Base-by-base conservation (phyloP, 2,888 invertebrate genomes). In the Labia minor region DNA sequence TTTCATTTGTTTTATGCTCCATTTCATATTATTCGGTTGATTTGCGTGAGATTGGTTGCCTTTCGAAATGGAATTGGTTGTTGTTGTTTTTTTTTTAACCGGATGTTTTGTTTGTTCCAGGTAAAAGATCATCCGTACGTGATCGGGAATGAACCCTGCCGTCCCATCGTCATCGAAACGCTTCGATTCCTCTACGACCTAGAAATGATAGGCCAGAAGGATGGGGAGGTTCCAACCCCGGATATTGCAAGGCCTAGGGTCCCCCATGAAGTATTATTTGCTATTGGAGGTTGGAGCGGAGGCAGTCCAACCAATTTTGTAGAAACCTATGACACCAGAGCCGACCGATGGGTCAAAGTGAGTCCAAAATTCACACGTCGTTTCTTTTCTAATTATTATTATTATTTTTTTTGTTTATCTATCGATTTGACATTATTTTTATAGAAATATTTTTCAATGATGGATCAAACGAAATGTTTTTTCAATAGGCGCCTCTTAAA, bases 161-260 rank as follows among this genome's bases (percentile, higher is more conserved):
- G 90, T 16, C 93, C 94, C 0, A 85, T 95, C 70, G 89, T 95
- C 70, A 92, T 95, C 37, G 93, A 95, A 77, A 93, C 95, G 0
- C 79, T 95, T 49, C 91, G 90, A 75, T 95, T 95, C 77, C 82
- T 95, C 63, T 94, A 94, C 78, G 94, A 95, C 76, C 81, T 95
- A 74, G 94, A 95, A 79, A 90, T 92, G 85, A 91, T 92, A 70
- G 84, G 83, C 75, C 88, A 81, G 65, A 78, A 89, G 75, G 88
- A 90, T 70, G 87, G 88, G 6, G 90, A 90, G 79, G 87, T 92
- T n/a, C 86, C 87, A 4, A 92, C 92, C 2, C 92, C 92, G 4
- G 87, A 88, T 74, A 86, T 93, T 67, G 92, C 92, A 0, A 81
- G 89, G 70, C 91, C 90, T 0, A 80, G 94, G 69, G 85, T 94